phyloP scores from a whole-genome alignment of 2,797 vertebrate genomes.

The Gorsachius magnificus region DNA sequence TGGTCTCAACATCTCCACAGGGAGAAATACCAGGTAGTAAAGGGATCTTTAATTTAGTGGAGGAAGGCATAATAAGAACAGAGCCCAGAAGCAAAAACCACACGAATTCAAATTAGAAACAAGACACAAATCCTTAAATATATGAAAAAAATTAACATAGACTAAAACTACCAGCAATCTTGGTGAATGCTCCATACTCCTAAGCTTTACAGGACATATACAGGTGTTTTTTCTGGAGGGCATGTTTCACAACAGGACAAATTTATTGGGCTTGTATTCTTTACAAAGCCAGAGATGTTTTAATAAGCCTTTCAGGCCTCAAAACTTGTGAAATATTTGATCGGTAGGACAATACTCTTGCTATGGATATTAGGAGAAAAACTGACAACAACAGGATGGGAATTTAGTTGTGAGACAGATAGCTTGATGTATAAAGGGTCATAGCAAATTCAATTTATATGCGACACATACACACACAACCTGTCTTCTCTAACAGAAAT shows the following conservation, averaged over 20 bases:
- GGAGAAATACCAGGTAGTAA: slow-evolving; percentile 41
- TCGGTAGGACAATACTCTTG: background rate
- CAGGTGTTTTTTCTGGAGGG: background rate
- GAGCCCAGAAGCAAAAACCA: slow-evolving; percentile 14
- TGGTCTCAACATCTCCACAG: slow-evolving; percentile 18
- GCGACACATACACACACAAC: background rate
- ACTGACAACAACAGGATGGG: background rate
- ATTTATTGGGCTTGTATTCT: background rate
- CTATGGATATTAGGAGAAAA: slow-evolving; percentile 34
- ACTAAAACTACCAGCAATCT: background rate
- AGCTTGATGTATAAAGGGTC: background rate
- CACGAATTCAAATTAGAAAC: slow-evolving; percentile 42
- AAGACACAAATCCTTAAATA: background rate
- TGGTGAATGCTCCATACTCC: background rate
- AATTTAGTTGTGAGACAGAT: slow-evolving; percentile 27
- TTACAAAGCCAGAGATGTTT: background rate
- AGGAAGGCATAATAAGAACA: slow-evolving; percentile 21
- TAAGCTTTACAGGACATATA: background rate
- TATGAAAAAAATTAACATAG: background rate
- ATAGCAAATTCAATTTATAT: slow-evolving; percentile 7
- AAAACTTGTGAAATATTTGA: background rate
- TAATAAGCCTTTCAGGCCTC: background rate
- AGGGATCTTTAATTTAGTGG: slow-evolving; percentile 27
- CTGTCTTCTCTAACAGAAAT: background rate
- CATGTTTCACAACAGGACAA: background rate